phyloP scores from a whole-genome alignment of 92 coral and sea anemone species.

The Epizoanthus rinbou region DNA sequence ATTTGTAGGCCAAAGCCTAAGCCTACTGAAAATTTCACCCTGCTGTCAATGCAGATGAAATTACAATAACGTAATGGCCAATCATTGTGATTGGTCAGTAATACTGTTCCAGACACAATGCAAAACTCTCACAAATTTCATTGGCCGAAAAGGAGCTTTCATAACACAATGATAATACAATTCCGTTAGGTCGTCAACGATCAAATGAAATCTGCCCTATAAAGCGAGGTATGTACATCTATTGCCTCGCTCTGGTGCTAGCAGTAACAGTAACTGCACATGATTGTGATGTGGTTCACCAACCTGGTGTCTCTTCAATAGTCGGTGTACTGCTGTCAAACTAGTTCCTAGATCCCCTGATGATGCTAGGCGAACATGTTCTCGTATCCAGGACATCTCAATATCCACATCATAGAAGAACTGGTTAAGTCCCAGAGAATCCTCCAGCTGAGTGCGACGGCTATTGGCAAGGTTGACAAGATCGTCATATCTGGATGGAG shows the following conservation, averaged over 20 bases:
- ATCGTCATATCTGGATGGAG: slow-evolving; percentile 60
- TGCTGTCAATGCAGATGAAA: no score
- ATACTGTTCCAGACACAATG: no score
- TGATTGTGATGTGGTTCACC: neutral
- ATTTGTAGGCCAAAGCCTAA: no score
- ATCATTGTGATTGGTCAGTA: no score
- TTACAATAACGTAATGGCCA: no score
- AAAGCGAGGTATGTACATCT: no score
- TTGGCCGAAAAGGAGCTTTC: no score
- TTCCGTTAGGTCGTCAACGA: no score
- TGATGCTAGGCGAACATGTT: slow-evolving; percentile 79
- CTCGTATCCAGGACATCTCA: slow-evolving; percentile 95
- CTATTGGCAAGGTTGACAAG: slow-evolving; percentile 65
- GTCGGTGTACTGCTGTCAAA: slow-evolving; percentile 83
- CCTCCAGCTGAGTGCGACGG: slow-evolving; percentile 86
- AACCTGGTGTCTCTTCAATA: slow-evolving; percentile 85
- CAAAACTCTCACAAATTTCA: no score
- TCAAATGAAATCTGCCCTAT: no score
- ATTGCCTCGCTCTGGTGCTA: slow-evolving; percentile 1
- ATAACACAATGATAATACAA: no score
- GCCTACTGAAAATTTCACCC: no score
- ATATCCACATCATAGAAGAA: slow-evolving; percentile 88
- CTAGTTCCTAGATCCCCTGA: slow-evolving; percentile 93
- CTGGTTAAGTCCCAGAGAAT: slow-evolving; percentile 88
- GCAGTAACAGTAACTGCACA: neutral